These are phyloP conservation scores for Ditula angustiorana DNA, from an alignment of 2,888 invertebrate species.

Conservation along the genomic window DNA sequence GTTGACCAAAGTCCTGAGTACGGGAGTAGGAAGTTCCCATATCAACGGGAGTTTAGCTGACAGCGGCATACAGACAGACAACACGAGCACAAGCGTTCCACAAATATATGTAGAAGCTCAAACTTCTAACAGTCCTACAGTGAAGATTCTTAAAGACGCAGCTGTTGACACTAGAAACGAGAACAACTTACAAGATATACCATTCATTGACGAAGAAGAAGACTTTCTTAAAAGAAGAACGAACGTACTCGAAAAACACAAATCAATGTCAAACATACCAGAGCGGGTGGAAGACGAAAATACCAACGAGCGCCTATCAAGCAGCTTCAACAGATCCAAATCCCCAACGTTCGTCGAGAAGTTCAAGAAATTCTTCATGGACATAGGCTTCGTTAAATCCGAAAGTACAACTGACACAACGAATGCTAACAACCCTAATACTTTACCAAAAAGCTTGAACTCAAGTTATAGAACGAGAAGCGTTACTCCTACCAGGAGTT, in stretches of 20 bases:
- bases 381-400: slow-evolving; percentile 72
- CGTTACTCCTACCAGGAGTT: slow-evolving; percentile 58
- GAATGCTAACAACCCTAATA: slow-evolving; percentile 53
- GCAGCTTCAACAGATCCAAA: slow-evolving; percentile 73
- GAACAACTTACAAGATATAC: slow-evolving; percentile 79
- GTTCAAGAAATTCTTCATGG: slow-evolving; percentile 78
- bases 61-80: slow-evolving; percentile 80
- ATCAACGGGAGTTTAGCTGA: slow-evolving; percentile 80
- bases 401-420: slow-evolving; percentile 55
- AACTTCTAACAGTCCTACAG: slow-evolving; percentile 45
- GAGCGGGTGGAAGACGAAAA: slow-evolving; percentile 72
- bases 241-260: slow-evolving; percentile 72
- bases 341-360: slow-evolving; percentile 80
- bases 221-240: slow-evolving; percentile 63
- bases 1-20: slow-evolving; percentile 75
- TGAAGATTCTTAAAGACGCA: slow-evolving; percentile 73
- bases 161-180: slow-evolving; percentile 79
- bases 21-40: slow-evolving; percentile 77
- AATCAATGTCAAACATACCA: slow-evolving; percentile 79
- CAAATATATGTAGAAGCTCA: slow-evolving; percentile 72
- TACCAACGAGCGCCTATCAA: slow-evolving; percentile 67
- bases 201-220: slow-evolving; percentile 78
- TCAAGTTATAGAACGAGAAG: slow-evolving; percentile 72
- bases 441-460: slow-evolving; percentile 70
- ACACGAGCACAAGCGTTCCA: slow-evolving; percentile 77